Evolutionary conservation across 2,888 invertebrate genomes (phyloP).

Genomic region (Ormyrus rosae): DNA sequence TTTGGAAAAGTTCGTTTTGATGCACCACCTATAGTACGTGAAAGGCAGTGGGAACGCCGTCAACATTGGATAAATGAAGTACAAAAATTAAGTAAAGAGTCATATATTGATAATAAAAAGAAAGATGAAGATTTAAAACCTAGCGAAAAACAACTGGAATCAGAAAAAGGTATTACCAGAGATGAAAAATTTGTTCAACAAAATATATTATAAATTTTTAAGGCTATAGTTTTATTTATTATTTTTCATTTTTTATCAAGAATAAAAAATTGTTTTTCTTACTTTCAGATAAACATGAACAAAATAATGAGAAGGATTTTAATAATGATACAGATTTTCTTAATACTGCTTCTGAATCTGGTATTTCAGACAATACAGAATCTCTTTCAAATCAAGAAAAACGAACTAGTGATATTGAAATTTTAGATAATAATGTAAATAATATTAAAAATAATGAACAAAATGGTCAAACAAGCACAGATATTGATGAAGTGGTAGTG

Average conservation of each 20-base stretch:
- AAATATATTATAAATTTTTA: not conserved
- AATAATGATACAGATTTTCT: slow-evolving; percentile 7
- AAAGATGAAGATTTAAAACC: slow-evolving; percentile 28
- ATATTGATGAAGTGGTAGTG: slow-evolving; percentile 63
- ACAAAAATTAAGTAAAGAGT: slow-evolving; percentile 64
- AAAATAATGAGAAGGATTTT: slow-evolving; percentile 2
- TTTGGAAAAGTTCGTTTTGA: slow-evolving; percentile 73
- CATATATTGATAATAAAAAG: slow-evolving; percentile 56
- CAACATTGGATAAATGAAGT: slow-evolving; percentile 78
- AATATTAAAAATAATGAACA: slow-evolving; percentile 45
- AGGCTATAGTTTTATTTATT: not conserved
- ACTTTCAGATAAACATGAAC: not conserved
- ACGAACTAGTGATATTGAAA: slow-evolving; percentile 52
- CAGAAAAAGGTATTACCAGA: slow-evolving; percentile 7
- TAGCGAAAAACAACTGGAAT: slow-evolving; percentile 4
- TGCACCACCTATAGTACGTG: slow-evolving; percentile 78
- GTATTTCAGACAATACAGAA: not conserved
- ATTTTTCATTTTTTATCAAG: slow-evolving; percentile 13
- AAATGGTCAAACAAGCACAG: slow-evolving; percentile 41
- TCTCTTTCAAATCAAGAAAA: slow-evolving; percentile 28
- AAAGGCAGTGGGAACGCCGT: slow-evolving; percentile 80
- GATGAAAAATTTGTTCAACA: no score
- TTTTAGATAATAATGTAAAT: slow-evolving; percentile 25
- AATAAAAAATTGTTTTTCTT: not conserved
- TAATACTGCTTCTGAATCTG: slow-evolving; percentile 21